Conservation (phyloP, 2,888 invertebrate species). For the Halictus ligatus region DNA sequence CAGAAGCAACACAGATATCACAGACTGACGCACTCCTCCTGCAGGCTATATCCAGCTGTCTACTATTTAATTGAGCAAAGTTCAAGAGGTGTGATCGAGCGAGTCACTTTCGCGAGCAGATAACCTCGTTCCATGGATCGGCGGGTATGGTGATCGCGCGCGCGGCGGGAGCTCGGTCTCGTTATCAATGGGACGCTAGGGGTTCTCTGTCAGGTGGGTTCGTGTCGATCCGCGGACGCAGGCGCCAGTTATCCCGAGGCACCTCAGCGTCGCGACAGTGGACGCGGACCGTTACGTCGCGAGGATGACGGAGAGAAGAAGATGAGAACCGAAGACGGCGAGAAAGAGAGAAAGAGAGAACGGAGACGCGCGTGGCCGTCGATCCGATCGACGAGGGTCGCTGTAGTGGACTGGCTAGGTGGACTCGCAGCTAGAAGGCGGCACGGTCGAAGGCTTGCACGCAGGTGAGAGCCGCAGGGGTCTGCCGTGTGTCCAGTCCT, state of each 20-base stretch:
- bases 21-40: constrained; percentile 22
- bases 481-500: constrained; percentile 62
- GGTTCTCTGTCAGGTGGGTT: not conserved
- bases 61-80: constrained; percentile 11
- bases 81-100: not conserved
- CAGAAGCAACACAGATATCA: constrained; percentile 40
- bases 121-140: constrained; percentile 1
- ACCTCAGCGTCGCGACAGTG: constrained; percentile 20
- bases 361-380: constrained; percentile 53
- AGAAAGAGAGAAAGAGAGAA: not conserved
- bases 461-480: constrained; percentile 78
- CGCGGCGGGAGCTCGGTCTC: not conserved
- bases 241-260: constrained; percentile 49
- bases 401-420: constrained; percentile 72
- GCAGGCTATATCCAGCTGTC: not conserved
- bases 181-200: not conserved
- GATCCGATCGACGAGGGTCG: constrained; percentile 68
- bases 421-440: constrained; percentile 67
- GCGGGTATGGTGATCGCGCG: constrained; percentile 2
- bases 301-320: constrained; percentile 35
- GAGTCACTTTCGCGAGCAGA: constrained; percentile 1
- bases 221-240: constrained; percentile 5
- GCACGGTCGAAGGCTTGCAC: constrained; percentile 66
- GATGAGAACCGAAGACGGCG: not conserved
- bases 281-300: constrained; percentile 44